Evolutionary conservation across 2,113 vertebrate genomes (phyloP).

Genomic region (Paratilapia polleni): DNA sequence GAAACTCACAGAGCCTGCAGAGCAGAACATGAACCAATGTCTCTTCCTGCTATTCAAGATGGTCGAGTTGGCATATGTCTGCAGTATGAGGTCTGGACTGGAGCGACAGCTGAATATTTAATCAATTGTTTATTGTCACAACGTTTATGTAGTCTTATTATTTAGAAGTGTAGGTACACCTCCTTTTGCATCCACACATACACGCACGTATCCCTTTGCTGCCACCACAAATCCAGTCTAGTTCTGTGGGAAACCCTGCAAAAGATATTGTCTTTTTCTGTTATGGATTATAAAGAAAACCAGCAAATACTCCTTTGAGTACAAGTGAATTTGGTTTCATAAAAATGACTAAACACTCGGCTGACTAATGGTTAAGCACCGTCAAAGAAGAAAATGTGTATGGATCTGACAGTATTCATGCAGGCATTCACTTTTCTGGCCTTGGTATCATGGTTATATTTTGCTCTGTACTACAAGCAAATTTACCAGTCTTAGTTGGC

Average conservation of each 20-base stretch:
- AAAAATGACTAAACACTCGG: neutral
- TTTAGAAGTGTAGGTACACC: neutral
- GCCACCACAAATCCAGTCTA: neutral
- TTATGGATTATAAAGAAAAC: neutral
- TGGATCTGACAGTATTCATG: neutral
- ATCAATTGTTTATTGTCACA: neutral
- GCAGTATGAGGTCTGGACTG: neutral
- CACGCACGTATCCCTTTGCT: neutral
- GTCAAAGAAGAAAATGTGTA: neutral
- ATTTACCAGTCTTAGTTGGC: neutral
- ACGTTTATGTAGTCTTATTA: neutral
- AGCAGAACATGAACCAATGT: neutral
- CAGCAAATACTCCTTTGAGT: neutral
- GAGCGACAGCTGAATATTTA: neutral
- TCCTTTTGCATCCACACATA: too few species aligned
- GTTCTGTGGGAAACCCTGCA: neutral
- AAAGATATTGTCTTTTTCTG: neutral
- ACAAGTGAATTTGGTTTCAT: neutral
- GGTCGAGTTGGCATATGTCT: neutral
- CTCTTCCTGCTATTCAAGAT: fast-evolving
- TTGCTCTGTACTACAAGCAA: neutral
- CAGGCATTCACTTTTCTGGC: neutral
- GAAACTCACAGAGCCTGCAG: neutral
- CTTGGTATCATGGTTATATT: fast-evolving
- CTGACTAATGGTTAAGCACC: neutral